Evolutionary conservation across 1,140 invertebrate species (phyloP), one percentile per base, ranked within the genome.

Genomic region (Choristoneura fumiferana): DNA sequence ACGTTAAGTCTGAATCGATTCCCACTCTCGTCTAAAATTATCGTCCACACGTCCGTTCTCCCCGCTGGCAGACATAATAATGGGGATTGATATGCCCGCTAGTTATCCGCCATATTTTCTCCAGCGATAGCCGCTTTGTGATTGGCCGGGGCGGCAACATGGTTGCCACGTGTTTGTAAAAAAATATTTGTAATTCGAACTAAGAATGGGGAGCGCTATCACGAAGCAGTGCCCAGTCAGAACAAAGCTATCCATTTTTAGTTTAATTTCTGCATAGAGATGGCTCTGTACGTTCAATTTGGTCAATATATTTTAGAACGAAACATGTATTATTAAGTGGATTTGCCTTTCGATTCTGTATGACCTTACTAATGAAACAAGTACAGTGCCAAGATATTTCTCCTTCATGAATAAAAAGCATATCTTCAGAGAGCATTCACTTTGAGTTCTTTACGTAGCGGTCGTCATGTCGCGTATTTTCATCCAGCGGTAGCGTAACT

Each of bases 121-220:
- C 58, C 33, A 45, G 57, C 63, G 61, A 53, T 64, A 60, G 67
- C 65, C 69, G 71, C 57, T 53, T 59, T 73, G 65, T 80, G 72
- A 87, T 87, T 87, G 84, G 84, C 67, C 68, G 49, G 53, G 54
- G 18, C 55, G 52, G 57, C 78, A 84, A 87, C 69, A 87, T 87
- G 84, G 84, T 76, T 74, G 75, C 70, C 63, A 70, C 63, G 73
- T 57, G 59, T 78, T 74, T 80, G 78, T 81, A 71, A 78, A 79
- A 29, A 78, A 81, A 62, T 72, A 73, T 67, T 36, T 39, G 58
- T 38, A 37, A 14, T 45, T 29, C 0, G 17, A 55, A 54, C 29
- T 69, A 58, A 54, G 65, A 59, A 62, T 60, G 64, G 70, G 69
- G 62, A 58, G 65, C 39, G 13, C 49, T 54, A 49, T 58, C 58